Evolutionary conservation across 2,113 vertebrate genomes (phyloP).

Genomic region (Passer domesticus): DNA sequence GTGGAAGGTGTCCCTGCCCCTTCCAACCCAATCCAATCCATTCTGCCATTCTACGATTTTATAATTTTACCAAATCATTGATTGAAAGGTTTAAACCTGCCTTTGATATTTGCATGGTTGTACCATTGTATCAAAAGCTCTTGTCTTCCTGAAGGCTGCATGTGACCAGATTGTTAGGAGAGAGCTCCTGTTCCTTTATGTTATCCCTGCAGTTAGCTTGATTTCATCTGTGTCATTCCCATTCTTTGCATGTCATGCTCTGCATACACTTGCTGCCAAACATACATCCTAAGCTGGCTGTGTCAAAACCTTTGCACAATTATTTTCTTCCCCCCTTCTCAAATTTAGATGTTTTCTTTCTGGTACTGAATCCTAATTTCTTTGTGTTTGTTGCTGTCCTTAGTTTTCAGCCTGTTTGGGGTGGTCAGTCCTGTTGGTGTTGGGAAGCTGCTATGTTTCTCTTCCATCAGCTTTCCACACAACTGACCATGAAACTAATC

Average conservation of each 20-base stretch:
- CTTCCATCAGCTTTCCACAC: constrained; percentile 13
- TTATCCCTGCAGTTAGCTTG: neutral
- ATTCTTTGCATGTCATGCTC: neutral
- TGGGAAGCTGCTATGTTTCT: neutral
- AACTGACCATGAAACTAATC: neutral
- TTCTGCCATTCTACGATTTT: neutral
- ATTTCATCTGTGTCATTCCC: neutral
- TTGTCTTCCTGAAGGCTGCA: neutral
- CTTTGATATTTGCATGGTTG: neutral
- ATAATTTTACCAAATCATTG: neutral
- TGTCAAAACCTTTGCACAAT: neutral
- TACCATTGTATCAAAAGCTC: neutral
- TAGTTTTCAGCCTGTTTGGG: neutral
- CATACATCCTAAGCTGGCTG: neutral
- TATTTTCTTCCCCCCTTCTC: neutral
- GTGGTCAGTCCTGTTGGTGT: neutral
- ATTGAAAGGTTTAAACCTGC: neutral
- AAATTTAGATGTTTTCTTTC: neutral
- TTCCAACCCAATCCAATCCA: neutral
- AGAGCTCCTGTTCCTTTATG: neutral
- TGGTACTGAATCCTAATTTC: neutral
- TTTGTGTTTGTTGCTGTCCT: neutral
- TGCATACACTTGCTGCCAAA: fast-evolving
- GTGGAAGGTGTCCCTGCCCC: neutral
- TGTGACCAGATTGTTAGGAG: neutral